Evolutionary conservation across 2,113 vertebrate species (phyloP).

Genomic region (Apteryx mantelli): DNA sequence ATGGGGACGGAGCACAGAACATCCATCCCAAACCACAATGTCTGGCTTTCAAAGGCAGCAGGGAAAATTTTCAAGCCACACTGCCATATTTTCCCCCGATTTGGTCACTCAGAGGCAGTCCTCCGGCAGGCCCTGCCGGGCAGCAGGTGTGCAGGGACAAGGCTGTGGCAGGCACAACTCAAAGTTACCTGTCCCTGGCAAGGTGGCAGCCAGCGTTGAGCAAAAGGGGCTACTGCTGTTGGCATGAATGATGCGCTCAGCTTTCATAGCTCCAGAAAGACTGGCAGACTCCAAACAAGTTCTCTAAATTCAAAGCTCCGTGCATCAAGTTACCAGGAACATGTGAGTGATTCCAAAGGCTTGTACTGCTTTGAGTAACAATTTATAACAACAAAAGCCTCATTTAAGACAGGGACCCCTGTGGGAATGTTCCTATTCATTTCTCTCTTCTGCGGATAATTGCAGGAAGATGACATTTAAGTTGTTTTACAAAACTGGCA

Average conservation of each 20-base stretch:
- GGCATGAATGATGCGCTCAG: neutral
- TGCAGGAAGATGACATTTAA: conserved; percentile 76
- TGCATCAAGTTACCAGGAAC: conserved; percentile 61
- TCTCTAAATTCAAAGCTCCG: conserved; percentile 66
- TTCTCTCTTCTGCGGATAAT: conserved; percentile 71
- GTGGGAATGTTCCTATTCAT: conserved; percentile 76
- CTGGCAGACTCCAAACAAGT: conserved; percentile 56
- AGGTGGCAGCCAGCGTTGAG: neutral
- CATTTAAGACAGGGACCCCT: conserved; percentile 77
- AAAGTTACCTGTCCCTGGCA: neutral
- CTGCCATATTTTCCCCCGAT: neutral
- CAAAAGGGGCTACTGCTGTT: neutral
- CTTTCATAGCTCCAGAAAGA: conserved; percentile 51
- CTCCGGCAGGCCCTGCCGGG: fast-evolving
- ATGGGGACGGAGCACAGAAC: neutral
- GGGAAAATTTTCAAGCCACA: neutral
- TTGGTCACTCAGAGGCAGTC: fast-evolving
- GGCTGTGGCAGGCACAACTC: neutral
- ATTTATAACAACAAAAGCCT: conserved; percentile 78
- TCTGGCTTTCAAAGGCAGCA: neutral
- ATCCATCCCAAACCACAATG: neutral
- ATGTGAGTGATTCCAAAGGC: conserved; percentile 69
- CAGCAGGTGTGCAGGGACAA: neutral
- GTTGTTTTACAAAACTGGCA: conserved; percentile 69
- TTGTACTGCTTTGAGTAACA: conserved; percentile 77